Base-by-base conservation (phyloP, 2,888 invertebrate species). In the Apodemia mormo region DNA sequence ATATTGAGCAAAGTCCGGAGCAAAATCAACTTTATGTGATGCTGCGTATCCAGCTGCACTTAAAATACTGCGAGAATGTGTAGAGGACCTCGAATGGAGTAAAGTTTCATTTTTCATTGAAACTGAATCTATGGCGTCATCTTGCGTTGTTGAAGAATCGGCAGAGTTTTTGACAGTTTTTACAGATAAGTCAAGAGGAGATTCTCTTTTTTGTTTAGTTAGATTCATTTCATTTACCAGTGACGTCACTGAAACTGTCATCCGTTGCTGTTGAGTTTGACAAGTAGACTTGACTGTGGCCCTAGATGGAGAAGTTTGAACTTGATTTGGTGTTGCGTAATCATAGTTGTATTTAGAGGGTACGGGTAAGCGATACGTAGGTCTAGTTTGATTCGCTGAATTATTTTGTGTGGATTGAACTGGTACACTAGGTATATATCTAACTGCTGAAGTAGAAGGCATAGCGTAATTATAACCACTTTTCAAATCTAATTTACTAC, bases 131-230 rank as follows among this genome's bases (percentile, higher is more conserved):
- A 92, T 81, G 3, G 92, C 85, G 69, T 95, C 95, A 79, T 96
- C 96, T 80, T 95, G 95, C 14, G 96, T 96, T 0, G 98, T 97
- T 0, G 97, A 97, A 0, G 97, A 97, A 87, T 98, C 97, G 0
- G 98, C 97, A 4, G 97, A 96, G 68, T 97, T 97, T 83, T 97
- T 96, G 0, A 98, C 96, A 1, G 97, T 98, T 85, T 98, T 97
- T 65, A 98, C 97, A 0, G 98, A 98, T 68, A 98, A 93, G 89
- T 98, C 98, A 72, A 98, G 88, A 0, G 97, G 98, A 10, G 97
- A 97, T 85, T 96, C 96, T 54, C 96, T 94, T 82, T 96, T 96
- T 72, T 92, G 92, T 81, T 92, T 91, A 37, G 89, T 87, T 79
- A 90, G 88, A 77, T 90, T 92, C 86, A 90, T 89, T 88, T 94